Conservation (phyloP, 2,113 vertebrate genomes). For the Dasyurus viverrinus region DNA sequence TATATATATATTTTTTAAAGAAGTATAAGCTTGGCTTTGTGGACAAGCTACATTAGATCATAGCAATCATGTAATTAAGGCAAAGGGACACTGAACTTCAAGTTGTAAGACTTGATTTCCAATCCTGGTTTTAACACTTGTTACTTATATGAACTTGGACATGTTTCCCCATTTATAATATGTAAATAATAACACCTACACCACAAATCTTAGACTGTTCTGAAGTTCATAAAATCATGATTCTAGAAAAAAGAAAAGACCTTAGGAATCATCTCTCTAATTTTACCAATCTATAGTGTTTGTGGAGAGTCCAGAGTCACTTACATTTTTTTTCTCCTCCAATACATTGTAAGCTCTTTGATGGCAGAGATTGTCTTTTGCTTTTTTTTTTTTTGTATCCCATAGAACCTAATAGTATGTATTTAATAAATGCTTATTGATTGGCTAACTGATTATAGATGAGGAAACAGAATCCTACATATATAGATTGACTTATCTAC, state of each 20-base stretch:
- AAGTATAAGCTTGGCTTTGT: neutral
- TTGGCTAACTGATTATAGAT: neutral
- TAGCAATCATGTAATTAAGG: neutral
- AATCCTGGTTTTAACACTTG: neutral
- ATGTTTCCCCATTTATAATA: neutral
- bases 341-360: neutral
- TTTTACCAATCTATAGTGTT: neutral
- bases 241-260: neutral
- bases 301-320: neutral
- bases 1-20: neutral
- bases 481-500: neutral
- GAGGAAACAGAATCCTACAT: neutral
- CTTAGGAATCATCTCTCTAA: neutral
- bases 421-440: neutral
- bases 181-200: neutral
- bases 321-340: neutral
- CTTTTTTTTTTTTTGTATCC: neutral
- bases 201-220: neutral
- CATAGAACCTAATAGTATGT: neutral
- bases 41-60: neutral
- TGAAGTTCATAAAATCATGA: neutral
- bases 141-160: neutral
- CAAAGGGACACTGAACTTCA: neutral
- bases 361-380: neutral
- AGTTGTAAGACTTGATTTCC: neutral